Base-by-base conservation (phyloP, 2,113 vertebrate species). In the Pyrgilauda ruficollis region DNA sequence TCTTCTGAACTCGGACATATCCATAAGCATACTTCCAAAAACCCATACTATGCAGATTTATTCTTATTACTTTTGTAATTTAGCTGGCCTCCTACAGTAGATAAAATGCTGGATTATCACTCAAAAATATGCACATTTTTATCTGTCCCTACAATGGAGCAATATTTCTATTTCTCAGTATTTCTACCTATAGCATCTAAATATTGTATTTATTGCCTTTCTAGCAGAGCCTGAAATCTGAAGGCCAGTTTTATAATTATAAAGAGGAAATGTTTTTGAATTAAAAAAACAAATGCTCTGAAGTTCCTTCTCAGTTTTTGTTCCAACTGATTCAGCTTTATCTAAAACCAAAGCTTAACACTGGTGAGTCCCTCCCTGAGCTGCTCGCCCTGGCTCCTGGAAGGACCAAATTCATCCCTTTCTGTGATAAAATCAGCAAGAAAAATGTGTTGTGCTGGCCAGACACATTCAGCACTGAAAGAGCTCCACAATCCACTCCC, bases 371-470 rank as follows among this genome's bases (percentile, higher is more conserved):
- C 14, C 31, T 50, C 37, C 43, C 26, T 39, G 52, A 33, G 11
- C 19, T 4, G 18, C 10, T 10, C 1, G 10, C 8, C 12, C 17
- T 0, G 0, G 11, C 26, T 33, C 22, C 43, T 3, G 0, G 35
- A 37, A 80, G 24, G 39, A 10, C 7, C 33, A 43, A 35, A 56
- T 39, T 67, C 26, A 26, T 55, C 7, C 50, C 21, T 62, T 92
- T 66, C 37, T 8, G 4, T 24, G 70, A 17, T 6, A 70, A 82
- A 92, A 76, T 28, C 69, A 44, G 4, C 13, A 27, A 69, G 10
- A 58, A 8, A 11, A 47, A 52, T 20, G 23, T 31, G 24, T 31
- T 61, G 23, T n/a, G 7, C 7, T 70, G 69, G 15, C 17, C 49
- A 78, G 16, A 30, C 56, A 44, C 24, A 12, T 27, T 63, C 24